Conservation (phyloP, 2,113 vertebrate genomes). For the Anolis sagrei region DNA sequence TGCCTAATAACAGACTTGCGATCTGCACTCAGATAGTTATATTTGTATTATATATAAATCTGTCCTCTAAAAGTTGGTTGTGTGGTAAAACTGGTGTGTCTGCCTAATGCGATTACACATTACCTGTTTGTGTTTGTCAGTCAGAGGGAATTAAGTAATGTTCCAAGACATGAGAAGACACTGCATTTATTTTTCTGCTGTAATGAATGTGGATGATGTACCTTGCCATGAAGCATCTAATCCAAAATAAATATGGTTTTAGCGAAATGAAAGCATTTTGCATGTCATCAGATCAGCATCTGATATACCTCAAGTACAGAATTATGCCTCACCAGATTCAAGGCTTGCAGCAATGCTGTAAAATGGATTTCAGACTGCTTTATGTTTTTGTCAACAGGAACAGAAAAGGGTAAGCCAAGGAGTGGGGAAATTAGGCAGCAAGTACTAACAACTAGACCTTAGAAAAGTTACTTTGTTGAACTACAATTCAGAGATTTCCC, state of each 20-base stretch:
- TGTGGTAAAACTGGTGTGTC: neutral
- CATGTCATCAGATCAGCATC: constrained; percentile 55
- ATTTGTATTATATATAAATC: too few relatives aligned
- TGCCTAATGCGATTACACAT: neutral
- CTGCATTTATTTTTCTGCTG: constrained; percentile 37
- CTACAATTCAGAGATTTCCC: neutral
- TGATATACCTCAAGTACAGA: constrained; percentile 68
- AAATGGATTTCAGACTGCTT: constrained; percentile 44
- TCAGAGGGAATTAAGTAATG: neutral
- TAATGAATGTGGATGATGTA: constrained; percentile 42
- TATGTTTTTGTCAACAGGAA: constrained; percentile 54
- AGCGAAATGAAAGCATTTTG: constrained; percentile 59
- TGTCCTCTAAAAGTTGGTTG: neutral
- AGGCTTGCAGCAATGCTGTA: constrained; percentile 65
- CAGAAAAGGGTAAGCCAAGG: constrained; percentile 43
- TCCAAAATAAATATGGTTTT: constrained; percentile 51
- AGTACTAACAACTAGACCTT: constrained; percentile 47
- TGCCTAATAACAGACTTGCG: too few relatives aligned
- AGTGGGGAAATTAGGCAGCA: constrained; percentile 60
- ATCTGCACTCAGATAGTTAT: neutral
- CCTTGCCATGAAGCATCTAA: constrained; percentile 48
- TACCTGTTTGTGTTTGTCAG: neutral
- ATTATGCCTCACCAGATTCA: constrained; percentile 57
- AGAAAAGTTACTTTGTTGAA: constrained; percentile 17
- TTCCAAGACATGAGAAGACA: neutral